phyloP scores from a whole-genome alignment of 2,113 vertebrate species.

The Columbina picui region DNA sequence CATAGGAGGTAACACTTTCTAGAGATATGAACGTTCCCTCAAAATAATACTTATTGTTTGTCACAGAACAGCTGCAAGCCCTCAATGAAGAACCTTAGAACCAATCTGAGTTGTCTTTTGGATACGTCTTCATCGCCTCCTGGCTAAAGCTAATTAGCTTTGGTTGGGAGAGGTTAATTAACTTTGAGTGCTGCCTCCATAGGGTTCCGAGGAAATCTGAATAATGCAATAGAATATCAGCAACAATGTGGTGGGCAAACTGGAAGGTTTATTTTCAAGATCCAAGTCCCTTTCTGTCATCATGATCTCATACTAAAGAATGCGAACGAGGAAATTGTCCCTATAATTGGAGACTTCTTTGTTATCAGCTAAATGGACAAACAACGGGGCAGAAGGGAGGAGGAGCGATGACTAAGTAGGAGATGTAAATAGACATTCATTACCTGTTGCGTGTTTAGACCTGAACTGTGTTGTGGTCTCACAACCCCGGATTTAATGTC shows the following conservation, averaged over 20 bases:
- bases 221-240: neutral
- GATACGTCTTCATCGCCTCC: neutral
- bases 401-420: neutral
- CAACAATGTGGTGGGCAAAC: rapidly evolving
- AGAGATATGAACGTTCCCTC: neutral
- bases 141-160: neutral
- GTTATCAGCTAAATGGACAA: neutral
- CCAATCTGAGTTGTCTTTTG: neutral
- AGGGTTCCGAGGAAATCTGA: neutral
- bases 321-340: neutral
- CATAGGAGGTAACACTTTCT: neutral
- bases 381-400: neutral
- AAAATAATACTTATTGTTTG: neutral
- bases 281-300: neutral
- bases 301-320: neutral
- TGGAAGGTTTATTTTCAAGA: neutral
- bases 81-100: neutral
- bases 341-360: neutral
- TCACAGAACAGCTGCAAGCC: neutral
- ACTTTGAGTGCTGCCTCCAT: neutral
- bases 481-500: neutral
- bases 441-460: neutral
- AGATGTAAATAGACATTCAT: neutral
- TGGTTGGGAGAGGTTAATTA: neutral
- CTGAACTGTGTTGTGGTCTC: neutral